Percentiles rank a stretch among this genome's conserved stretches.
Evolutionary conservation across 2,113 vertebrate species (phyloP).

Genomic region (Dasyurus viverrinus): DNA sequence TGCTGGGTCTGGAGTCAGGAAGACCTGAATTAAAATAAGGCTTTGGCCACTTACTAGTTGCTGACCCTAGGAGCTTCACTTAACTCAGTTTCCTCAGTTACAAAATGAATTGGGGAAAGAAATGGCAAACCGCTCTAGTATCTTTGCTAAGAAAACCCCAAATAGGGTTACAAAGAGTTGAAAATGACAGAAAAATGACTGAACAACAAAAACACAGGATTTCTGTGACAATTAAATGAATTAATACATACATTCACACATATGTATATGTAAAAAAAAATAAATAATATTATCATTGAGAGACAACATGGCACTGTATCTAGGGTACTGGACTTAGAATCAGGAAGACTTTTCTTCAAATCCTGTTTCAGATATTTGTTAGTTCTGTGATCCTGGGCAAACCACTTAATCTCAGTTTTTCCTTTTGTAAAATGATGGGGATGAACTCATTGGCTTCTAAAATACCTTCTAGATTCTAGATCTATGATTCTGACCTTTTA

Average conservation of each 20-base stretch:
- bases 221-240: not conserved
- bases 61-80: not conserved
- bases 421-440: not conserved
- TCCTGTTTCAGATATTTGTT: not conserved
- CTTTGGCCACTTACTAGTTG: not conserved
- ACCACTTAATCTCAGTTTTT: not conserved
- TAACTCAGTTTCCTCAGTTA: not conserved
- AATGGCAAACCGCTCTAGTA: not conserved
- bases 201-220: not conserved
- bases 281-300: not conserved
- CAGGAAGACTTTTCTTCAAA: not conserved
- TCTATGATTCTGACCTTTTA: not conserved
- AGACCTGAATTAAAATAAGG: not conserved
- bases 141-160: not conserved
- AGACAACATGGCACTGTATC: not conserved
- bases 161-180: not conserved
- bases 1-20: not conserved
- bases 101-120: not conserved
- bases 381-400: not conserved
- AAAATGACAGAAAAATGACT: not conserved
- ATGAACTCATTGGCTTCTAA: not conserved
- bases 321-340: not conserved
- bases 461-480: not conserved
- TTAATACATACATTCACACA: not conserved
- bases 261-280: too few species aligned